Base-by-base conservation (phyloP, 2,113 vertebrate species). In the Amazona vittata region DNA sequence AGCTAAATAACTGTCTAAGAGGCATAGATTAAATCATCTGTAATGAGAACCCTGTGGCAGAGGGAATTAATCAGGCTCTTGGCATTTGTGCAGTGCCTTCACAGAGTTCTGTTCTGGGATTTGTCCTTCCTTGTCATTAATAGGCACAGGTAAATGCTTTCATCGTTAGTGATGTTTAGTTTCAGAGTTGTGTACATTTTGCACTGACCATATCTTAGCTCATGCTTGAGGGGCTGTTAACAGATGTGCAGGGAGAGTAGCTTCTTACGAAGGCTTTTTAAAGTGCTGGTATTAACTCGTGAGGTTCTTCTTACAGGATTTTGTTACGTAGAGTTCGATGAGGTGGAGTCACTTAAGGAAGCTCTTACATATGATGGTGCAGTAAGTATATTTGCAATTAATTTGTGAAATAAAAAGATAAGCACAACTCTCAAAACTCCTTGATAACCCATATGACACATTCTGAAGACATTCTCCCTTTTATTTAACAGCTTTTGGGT, bases 261-360 rank as follows among this genome's bases (percentile, higher is more conserved):
- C 47, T 75, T 71, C 62, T 89, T 60, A 18, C 7, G 47, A 18
- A 55, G 37, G 33, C n/a, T 11, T 89, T 57, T 62, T 52, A 9
- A 94, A 93, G 37, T 86, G 69, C 55, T 81, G 65, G 10, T 63
- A 2, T 82, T 93, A 82, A 93, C 63, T 60, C 73, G 19, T 62
- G 75, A 91, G 16, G 46, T 93, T 93, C 96, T 71, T 90, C n/a
- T 94, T 97, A 1, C 97, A 99, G 99, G 99, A 83, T 99, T 99
- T 98, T 99, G 99, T 99, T 99, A 99, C 80, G 99, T 99, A 95
- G 99, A 99, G 98, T 99, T 99, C 74, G 99, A 99, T 53, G 99
- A 99, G 71, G 97, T 99, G 98, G 99, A 99, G 39, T 99, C 99
- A 68, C 98, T 99, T 96, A 99, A 99, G 98, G 99, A 99, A 98